Evolutionary conservation across 2,888 invertebrate species (phyloP).

Genomic region (Bellardia pandia): DNA sequence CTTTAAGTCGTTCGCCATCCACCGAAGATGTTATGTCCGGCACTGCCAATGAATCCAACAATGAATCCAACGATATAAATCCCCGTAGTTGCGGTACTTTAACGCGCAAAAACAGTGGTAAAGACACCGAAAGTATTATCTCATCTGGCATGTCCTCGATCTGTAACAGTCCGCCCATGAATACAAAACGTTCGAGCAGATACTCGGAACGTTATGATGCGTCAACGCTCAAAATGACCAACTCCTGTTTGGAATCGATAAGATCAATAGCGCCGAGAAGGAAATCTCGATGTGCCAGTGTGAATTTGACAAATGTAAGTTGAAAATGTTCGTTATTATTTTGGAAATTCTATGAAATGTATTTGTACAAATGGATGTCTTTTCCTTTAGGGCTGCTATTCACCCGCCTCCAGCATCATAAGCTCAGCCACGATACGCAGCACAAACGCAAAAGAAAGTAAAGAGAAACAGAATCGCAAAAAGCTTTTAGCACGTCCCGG

Average conservation of each 20-base stretch:
- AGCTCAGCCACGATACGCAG: slow-evolving; percentile 88
- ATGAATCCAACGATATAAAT: slow-evolving; percentile 21
- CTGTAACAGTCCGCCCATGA: slow-evolving; percentile 81
- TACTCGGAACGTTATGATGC: slow-evolving; percentile 82
- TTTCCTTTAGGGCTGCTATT: slow-evolving; percentile 88
- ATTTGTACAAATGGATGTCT: no score
- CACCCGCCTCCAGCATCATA: slow-evolving; percentile 88
- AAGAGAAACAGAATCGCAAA: slow-evolving; percentile 91
- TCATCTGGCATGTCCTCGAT: slow-evolving; percentile 83
- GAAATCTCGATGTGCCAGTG: slow-evolving; percentile 79
- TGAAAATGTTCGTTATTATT: not conserved
- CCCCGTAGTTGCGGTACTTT: slow-evolving; percentile 65
- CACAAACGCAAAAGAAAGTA: slow-evolving; percentile 90
- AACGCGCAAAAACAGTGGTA: slow-evolving; percentile 80
- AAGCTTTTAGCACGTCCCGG: slow-evolving; percentile 87
- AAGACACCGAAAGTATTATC: slow-evolving; percentile 81
- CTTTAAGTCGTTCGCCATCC: slow-evolving; percentile 76
- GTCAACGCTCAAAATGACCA: slow-evolving; percentile 79
- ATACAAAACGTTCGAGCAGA: slow-evolving; percentile 79
- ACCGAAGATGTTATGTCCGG: slow-evolving; percentile 74
- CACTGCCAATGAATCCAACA: slow-evolving; percentile 56
- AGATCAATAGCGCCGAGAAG: slow-evolving; percentile 77
- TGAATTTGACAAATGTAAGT: slow-evolving; percentile 82
- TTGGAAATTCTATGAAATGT: no score
- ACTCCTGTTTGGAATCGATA: slow-evolving; percentile 77